Evolutionary conservation across 2,113 vertebrate genomes (phyloP).

Genomic region (Emydocephalus ijimae): DNA sequence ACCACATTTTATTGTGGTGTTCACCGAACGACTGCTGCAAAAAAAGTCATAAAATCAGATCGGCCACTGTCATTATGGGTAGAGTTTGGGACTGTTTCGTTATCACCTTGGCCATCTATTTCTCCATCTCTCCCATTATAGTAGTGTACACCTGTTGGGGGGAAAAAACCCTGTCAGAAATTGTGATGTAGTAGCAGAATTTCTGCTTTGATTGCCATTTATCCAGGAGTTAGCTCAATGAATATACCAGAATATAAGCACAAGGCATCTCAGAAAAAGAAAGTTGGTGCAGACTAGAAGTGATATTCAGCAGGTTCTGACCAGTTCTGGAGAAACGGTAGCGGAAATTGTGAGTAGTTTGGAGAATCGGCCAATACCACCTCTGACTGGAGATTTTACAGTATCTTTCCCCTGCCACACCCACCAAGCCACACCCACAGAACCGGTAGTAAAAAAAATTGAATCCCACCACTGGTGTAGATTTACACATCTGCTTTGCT

Average conservation of each 20-base stretch:
- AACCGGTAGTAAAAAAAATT: too few relatives aligned
- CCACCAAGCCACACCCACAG: too few relatives aligned
- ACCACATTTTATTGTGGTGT: neutral
- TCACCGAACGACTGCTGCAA: neutral
- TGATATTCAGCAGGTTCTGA: too few relatives aligned
- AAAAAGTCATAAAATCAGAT: neutral
- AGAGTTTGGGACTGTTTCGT: neutral
- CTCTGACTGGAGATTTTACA: too few relatives aligned
- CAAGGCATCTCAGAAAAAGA: neutral
- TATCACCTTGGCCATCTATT: neutral
- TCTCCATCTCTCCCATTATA: neutral
- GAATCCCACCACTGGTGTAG: neutral
- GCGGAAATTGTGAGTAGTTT: too few relatives aligned
- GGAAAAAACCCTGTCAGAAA: neutral
- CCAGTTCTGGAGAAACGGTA: too few relatives aligned
- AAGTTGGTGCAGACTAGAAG: neutral
- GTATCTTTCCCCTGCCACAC: too few relatives aligned
- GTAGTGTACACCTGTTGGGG: neutral
- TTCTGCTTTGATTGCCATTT: neutral
- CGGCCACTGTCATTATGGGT: neutral
- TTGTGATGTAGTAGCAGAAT: neutral
- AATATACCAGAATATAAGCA: neutral
- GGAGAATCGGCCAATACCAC: too few relatives aligned
- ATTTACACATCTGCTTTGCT: neutral
- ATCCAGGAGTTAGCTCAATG: neutral